phyloP scores from a whole-genome alignment of 2,113 vertebrate genomes.

The Sapayoa aenigma region DNA sequence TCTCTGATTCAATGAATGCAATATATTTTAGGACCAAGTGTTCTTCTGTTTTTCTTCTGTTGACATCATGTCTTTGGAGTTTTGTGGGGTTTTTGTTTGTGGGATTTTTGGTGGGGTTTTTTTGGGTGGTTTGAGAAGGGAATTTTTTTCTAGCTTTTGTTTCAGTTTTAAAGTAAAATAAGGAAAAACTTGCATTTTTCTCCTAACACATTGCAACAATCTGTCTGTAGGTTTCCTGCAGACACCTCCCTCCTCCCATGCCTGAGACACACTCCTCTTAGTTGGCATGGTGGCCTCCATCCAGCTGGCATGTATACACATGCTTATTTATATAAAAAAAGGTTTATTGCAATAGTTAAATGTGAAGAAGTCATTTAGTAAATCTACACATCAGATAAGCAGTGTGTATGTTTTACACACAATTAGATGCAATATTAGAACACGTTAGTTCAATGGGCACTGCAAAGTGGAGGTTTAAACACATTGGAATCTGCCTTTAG shows the following conservation, averaged over 20 bases:
- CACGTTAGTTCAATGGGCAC: rapidly evolving
- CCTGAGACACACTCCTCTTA: rapidly evolving
- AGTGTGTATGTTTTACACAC: neutral
- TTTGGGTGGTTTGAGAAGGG: neutral
- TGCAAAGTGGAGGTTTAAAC: neutral
- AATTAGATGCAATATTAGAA: neutral
- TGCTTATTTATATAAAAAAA: neutral
- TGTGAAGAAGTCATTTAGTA: neutral
- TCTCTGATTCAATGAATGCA: neutral
- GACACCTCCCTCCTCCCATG: neutral
- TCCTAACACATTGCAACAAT: rapidly evolving
- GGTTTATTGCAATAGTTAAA: neutral
- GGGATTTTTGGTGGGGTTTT: no score
- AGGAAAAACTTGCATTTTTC: neutral
- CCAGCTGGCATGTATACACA: rapidly evolving
- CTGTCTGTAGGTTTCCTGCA: neutral
- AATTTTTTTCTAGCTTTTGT: neutral
- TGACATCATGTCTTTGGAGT: neutral
- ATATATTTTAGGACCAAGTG: neutral
- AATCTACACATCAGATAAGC: neutral
- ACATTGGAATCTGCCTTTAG: neutral
- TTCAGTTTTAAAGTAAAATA: neutral
- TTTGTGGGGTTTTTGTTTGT: no score
- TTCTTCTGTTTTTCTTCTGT: neutral
- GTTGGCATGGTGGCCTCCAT: neutral